These are phyloP conservation scores for Gymnocheta viridis DNA, from an alignment of 2,888 invertebrate species.

Conservation along the genomic window DNA sequence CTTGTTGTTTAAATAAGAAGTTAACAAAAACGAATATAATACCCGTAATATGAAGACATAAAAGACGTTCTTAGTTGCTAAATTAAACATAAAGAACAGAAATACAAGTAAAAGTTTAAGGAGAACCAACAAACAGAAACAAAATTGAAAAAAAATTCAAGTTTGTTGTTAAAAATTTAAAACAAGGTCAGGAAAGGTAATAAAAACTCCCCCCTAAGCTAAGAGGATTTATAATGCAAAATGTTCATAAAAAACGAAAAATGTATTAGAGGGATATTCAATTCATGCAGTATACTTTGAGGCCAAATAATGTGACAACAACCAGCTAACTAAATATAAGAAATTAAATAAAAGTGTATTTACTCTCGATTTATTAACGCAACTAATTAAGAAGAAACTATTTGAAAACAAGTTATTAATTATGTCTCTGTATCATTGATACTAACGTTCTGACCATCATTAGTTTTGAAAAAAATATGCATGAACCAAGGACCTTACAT, in stretches of 20 bases:
- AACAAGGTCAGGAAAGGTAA: slow-evolving; percentile 51
- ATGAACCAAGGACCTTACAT: no score
- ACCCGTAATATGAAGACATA: slow-evolving; percentile 28
- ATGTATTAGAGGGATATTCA: background rate
- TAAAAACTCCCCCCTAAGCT: slow-evolving; percentile 9
- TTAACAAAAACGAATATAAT: background rate
- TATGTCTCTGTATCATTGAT: no score
- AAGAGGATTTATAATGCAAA: background rate
- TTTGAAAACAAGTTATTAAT: no score
- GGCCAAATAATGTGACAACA: background rate
- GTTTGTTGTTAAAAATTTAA: background rate
- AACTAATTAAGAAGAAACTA: no score
- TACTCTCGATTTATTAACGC: no score
- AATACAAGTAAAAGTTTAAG: slow-evolving; percentile 13
- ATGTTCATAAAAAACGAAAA: background rate
- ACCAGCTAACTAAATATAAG: no score
- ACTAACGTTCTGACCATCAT: no score
- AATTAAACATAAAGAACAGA: slow-evolving; percentile 30
- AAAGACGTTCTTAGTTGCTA: slow-evolving; percentile 38
- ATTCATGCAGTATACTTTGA: background rate
- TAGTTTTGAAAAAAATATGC: no score
- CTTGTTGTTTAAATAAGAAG: slow-evolving; percentile 48
- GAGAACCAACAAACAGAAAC: background rate
- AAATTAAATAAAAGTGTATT: no score
- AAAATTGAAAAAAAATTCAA: slow-evolving; percentile 8